These are phyloP conservation scores for Xylocopa sonorina DNA, from an alignment of 1,140 invertebrate species.

Conservation along the genomic window DNA sequence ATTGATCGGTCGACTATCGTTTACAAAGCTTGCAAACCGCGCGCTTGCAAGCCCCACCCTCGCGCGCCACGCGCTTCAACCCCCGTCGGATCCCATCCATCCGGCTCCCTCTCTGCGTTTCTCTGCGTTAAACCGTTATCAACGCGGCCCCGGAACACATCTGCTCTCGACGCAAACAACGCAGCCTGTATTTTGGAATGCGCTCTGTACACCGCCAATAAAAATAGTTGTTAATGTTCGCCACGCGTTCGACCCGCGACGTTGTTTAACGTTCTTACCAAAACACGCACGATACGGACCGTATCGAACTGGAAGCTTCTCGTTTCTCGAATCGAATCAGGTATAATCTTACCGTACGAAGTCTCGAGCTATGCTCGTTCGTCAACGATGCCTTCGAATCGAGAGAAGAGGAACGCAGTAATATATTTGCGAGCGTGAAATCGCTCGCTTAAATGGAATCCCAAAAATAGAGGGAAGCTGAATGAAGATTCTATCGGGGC, in stretches of 20 bases:
- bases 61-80: not conserved
- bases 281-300: not conserved
- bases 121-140: conserved; percentile 61
- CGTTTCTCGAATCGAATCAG: no score
- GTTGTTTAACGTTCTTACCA: conserved; percentile 41
- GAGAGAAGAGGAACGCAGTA: no score
- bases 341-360: no score
- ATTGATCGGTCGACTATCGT: conserved; percentile 68
- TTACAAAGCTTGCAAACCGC: conserved; percentile 69
- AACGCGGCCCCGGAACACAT: conserved; percentile 55
- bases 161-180: conserved; percentile 58
- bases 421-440: no score
- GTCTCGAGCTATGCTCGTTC: no score
- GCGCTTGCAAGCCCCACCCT: conserved; percentile 53
- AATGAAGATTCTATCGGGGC: conserved; percentile 25
- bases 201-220: conserved; percentile 38
- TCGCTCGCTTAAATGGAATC: not conserved
- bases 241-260: conserved; percentile 6
- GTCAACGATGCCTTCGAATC: no score
- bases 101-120: conserved; percentile 28
- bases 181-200: conserved; percentile 58
- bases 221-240: conserved; percentile 50
- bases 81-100: conserved; percentile 5
- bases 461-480: not conserved
- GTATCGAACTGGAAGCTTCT: no score